Conservation (phyloP, 1,140 invertebrate species). For the Drosophila saltans region DNA sequence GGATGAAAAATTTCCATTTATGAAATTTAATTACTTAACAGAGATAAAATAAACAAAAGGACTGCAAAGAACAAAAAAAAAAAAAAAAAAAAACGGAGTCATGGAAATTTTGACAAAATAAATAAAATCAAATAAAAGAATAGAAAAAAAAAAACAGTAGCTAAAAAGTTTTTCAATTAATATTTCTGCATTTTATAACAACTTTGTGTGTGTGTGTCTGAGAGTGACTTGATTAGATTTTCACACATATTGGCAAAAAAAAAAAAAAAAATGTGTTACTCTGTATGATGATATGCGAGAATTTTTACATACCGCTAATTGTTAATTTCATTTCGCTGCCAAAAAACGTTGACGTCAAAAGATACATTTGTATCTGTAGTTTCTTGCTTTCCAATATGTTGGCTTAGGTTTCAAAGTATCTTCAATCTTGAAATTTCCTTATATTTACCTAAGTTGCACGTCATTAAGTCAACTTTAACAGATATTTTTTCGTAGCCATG, state of each 20-base stretch:
- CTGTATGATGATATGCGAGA: slow-evolving; percentile 16
- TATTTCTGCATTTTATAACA: slow-evolving; percentile 31
- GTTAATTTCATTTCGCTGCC: slow-evolving; percentile 30
- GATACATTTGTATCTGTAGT: background rate
- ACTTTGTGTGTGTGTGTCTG: slow-evolving; percentile 34
- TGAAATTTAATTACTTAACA: slow-evolving; percentile 58
- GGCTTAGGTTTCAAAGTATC: background rate
- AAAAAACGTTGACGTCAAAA: background rate
- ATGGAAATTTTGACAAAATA: slow-evolving; percentile 17
- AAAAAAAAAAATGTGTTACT: slow-evolving; percentile 35
- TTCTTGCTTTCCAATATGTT: background rate
- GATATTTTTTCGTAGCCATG: no score
- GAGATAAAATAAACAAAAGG: slow-evolving; percentile 9
- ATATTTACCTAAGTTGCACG: background rate
- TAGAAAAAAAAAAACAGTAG: slow-evolving; percentile 8
- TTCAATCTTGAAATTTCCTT: no score
- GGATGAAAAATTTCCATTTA: slow-evolving; percentile 49
- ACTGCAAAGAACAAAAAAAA: no score
- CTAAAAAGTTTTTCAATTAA: slow-evolving; percentile 37
- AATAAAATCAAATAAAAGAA: no score
- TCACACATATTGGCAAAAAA: slow-evolving; percentile 53
- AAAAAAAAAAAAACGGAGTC: background rate
- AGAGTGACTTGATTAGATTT: slow-evolving; percentile 54
- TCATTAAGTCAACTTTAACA: background rate
- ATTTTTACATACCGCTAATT: slow-evolving; percentile 64